Conservation (phyloP, 1,140 invertebrate genomes). For the Drosophila biarmipes region DNA sequence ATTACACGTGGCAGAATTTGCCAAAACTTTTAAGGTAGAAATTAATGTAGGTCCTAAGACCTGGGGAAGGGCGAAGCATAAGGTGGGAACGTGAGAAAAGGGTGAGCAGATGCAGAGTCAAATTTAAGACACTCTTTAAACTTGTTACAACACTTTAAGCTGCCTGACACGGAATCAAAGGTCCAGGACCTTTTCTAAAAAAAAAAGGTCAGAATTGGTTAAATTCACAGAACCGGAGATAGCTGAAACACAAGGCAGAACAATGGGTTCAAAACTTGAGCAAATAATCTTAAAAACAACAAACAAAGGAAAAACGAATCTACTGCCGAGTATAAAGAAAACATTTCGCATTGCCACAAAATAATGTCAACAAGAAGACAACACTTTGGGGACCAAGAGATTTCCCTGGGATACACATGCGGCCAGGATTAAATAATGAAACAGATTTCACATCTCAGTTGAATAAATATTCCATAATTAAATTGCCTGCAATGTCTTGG, state of each 20-base stretch:
- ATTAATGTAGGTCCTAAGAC: slow-evolving; percentile 5
- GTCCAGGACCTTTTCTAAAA: slow-evolving; percentile 18
- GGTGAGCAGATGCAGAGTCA: slow-evolving; percentile 25
- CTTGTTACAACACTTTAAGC: slow-evolving; percentile 48
- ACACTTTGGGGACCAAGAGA: slow-evolving; percentile 12
- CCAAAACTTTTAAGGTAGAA: slow-evolving; percentile 30
- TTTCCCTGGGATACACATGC: slow-evolving; percentile 8
- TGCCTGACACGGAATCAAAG: slow-evolving; percentile 39
- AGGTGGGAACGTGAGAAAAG: background rate
- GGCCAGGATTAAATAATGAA: slow-evolving; percentile 38
- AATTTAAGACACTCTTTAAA: slow-evolving; percentile 34
- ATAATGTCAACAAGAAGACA: slow-evolving; percentile 29
- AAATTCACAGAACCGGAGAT: slow-evolving; percentile 21
- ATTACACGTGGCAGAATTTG: slow-evolving; percentile 40
- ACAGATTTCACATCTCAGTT: slow-evolving; percentile 39
- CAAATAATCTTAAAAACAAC: slow-evolving; percentile 36
- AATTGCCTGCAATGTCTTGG: slow-evolving; percentile 21
- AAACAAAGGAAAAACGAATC: slow-evolving; percentile 14
- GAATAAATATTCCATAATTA: slow-evolving; percentile 50
- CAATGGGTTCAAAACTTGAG: slow-evolving; percentile 16
- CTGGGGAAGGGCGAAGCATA: background rate
- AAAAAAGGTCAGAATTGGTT: slow-evolving; percentile 14
- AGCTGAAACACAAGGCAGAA: slow-evolving; percentile 1
- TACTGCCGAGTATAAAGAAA: slow-evolving; percentile 13
- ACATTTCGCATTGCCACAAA: slow-evolving; percentile 27